A percentile compares a stretch with the other conserved stretches of the same genome.
These are phyloP conservation scores for Brachionus rotundiformis DNA, from an alignment of 1,140 invertebrate species.

Conservation along the genomic window DNA sequence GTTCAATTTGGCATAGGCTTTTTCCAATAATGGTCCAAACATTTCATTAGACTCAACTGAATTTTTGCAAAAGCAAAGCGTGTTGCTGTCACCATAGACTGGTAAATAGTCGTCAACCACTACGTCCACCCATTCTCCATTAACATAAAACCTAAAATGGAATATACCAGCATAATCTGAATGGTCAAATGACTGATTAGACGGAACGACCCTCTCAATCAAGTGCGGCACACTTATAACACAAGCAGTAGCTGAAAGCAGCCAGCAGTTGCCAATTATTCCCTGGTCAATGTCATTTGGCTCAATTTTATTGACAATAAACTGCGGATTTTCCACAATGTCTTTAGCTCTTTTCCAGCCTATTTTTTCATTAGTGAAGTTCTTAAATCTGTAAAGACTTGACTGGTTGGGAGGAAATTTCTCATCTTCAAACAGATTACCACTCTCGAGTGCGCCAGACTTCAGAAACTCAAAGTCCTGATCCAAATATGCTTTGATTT, in stretches of 20 bases:
- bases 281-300: slow-evolving; percentile 71
- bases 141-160: slow-evolving; percentile 76
- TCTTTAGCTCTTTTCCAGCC: slow-evolving; percentile 65
- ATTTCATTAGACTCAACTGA: slow-evolving; percentile 74
- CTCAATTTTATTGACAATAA: slow-evolving; percentile 54
- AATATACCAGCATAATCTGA: slow-evolving; percentile 65
- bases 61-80: slow-evolving; percentile 72
- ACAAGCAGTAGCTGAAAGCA: slow-evolving; percentile 71
- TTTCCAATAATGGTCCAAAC: slow-evolving; percentile 77
- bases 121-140: slow-evolving; percentile 76
- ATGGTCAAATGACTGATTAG: slow-evolving; percentile 70
- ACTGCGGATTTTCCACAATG: slow-evolving; percentile 56
- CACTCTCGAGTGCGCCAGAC: slow-evolving; percentile 59
- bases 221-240: slow-evolving; percentile 71
- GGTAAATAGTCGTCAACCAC: slow-evolving; percentile 76
- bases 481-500: background rate
- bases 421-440: slow-evolving; percentile 71
- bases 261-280: slow-evolving; percentile 71
- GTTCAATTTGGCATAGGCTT: slow-evolving; percentile 68
- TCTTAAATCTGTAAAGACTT: slow-evolving; percentile 67
- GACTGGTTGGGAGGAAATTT: slow-evolving; percentile 70
- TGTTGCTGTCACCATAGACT: slow-evolving; percentile 67
- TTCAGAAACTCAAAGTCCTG: background rate
- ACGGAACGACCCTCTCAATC: slow-evolving; percentile 71
- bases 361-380: slow-evolving; percentile 59